A percentile compares a stretch with the other conserved stretches of the same genome.
phyloP scores from a whole-genome alignment of 2,113 vertebrate genomes.

The Sapayoa aenigma region DNA sequence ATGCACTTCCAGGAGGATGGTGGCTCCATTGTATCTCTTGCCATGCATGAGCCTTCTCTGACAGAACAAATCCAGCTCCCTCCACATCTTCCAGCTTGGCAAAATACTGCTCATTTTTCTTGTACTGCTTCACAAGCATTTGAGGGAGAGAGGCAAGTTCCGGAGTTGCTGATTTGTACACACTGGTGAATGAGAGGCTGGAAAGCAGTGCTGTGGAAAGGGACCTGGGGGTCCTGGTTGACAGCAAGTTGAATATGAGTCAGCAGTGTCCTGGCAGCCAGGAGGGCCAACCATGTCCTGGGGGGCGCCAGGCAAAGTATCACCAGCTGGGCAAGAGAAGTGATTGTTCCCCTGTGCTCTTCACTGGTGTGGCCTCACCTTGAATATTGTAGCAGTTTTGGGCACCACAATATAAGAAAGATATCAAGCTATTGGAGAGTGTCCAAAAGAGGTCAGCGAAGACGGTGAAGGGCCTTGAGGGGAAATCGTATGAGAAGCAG shows the following conservation, averaged over 20 bases:
- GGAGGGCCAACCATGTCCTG: background rate
- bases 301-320: background rate
- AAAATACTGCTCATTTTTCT: background rate
- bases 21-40: fast-evolving
- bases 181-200: background rate
- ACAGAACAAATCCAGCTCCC: background rate
- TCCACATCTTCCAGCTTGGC: background rate
- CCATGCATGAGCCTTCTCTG: background rate
- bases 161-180: background rate
- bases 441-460: background rate
- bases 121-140: background rate
- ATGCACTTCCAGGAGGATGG: background rate
- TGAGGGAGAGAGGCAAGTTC: background rate
- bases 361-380: background rate
- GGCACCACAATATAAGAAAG: background rate
- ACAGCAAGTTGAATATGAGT: background rate
- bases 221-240: background rate
- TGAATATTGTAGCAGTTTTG: background rate
- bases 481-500: background rate
- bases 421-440: background rate
- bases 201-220: background rate
- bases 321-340: background rate
- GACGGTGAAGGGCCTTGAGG: background rate
- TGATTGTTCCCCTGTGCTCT: background rate
- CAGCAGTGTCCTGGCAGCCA: background rate